A percentile compares a stretch with the other conserved stretches of the same genome.
Evolutionary conservation across 1,140 invertebrate species (phyloP).

Genomic region (Helicoverpa zea): DNA sequence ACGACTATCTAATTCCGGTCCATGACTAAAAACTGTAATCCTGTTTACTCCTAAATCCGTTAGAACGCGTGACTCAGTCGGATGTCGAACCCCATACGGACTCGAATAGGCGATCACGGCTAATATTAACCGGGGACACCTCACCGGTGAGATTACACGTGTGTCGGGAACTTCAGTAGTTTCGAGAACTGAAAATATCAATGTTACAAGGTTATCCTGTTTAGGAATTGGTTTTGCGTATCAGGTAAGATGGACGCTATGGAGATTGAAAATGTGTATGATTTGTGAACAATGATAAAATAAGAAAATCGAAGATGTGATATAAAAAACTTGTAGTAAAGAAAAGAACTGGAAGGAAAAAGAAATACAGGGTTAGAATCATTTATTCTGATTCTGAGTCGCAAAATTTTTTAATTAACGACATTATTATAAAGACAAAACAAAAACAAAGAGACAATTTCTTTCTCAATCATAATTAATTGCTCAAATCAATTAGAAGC

Average conservation of each 20-base stretch:
- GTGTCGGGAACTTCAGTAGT: not conserved
- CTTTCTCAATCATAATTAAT: no score
- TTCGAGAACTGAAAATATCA: not conserved
- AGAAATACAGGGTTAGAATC: no score
- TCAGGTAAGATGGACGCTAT: no score
- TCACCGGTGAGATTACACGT: conserved; percentile 30
- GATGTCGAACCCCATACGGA: conserved; percentile 45
- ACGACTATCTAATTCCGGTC: not conserved
- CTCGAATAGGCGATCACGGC: conserved; percentile 14
- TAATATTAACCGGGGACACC: conserved; percentile 45
- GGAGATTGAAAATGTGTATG: no score
- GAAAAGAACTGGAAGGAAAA: no score
- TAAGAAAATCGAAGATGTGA: no score
- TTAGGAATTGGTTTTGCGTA: not conserved
- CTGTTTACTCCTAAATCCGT: not conserved
- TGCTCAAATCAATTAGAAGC: not conserved
- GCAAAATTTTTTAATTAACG: no score
- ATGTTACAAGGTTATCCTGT: conserved; percentile 1
- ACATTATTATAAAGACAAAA: no score
- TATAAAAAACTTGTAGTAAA: no score
- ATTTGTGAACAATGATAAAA: no score
- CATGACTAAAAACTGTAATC: conserved; percentile 12
- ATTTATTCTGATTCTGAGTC: no score
- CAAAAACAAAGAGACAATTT: no score
- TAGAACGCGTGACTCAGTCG: conserved; percentile 36